Base-by-base conservation (phyloP, 2,888 invertebrate species). In the Yponomeuta plumbellus region DNA sequence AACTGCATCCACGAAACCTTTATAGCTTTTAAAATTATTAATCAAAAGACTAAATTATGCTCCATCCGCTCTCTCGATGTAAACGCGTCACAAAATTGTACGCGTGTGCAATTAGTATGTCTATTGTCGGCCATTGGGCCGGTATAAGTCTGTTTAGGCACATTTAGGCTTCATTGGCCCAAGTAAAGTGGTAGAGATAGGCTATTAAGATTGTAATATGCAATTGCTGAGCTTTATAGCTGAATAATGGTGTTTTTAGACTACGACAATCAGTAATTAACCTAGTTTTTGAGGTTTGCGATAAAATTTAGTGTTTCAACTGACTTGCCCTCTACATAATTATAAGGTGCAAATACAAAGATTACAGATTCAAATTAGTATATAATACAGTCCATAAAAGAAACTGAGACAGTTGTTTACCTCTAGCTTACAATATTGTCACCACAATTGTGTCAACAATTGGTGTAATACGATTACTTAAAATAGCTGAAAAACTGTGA, bases 11-110 rank as follows among this genome's bases (percentile, higher is more conserved):
- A 34, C 8, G 34, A 0, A 34, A 5, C 6, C 1, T 34, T 10
- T 10, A 1, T 34, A 34, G 34, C 8, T 6, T 6, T 34, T 34
- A 34, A 34, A 8, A 34, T 8, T 26, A 26, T 4, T 26, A 5
- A 44, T 39, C 5, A 39, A 39, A 5, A 8, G 5, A 11, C 39
- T 39, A 10, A 44, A 13, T 44, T 44, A 5, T 5, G 13, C 44
- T 44, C 8, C 11, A 44, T 10, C 13, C 13, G 44, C 44, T 52
- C 17, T 52, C 17, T 52, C 5, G 0, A 17, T 17, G 17, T 52
- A 52, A 52, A 52, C 17, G 44, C 44, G 17, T 52, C 44, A 13
- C 17, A 52, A 52, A 17, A 52, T 17, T 52, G 17, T 85, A 84
- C 85, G 59, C 59, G 59, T 22, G 59, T 59, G 59, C 59, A 59